A percentile compares a stretch with the other conserved stretches of the same genome.
These are phyloP conservation scores for Lissonota sp. DNA, from an alignment of 2,888 invertebrate species.

Conservation along the genomic window DNA sequence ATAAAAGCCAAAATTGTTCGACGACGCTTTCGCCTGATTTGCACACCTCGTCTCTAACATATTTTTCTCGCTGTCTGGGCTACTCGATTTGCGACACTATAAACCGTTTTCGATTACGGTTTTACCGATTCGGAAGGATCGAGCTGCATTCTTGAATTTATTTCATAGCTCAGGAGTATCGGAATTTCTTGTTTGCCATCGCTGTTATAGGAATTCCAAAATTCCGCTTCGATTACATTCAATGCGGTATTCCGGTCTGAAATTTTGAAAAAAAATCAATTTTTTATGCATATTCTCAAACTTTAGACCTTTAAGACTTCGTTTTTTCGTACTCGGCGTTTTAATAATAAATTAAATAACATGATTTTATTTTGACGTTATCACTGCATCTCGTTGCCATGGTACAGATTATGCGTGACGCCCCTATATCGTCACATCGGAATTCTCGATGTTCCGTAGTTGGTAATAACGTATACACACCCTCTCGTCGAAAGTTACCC, in stretches of 20 bases:
- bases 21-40: constrained; percentile 18
- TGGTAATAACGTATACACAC: neutral
- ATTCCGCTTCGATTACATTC: too few relatives aligned
- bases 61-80: neutral
- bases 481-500: constrained; percentile 1
- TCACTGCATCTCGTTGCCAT: constrained; percentile 20
- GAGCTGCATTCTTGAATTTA: neutral
- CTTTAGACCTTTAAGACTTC: neutral
- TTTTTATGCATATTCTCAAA: too few relatives aligned
- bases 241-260: too few relatives aligned
- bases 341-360: constrained; percentile 30
- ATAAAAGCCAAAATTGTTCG: constrained; percentile 36
- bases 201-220: too few relatives aligned
- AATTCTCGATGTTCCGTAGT: constrained; percentile 29
- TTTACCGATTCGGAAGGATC: neutral
- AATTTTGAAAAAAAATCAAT: too few relatives aligned
- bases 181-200: too few relatives aligned
- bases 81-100: neutral
- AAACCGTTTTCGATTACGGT: constrained; percentile 16
- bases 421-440: neutral
- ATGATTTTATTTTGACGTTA: constrained; percentile 46
- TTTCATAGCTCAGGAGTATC: neutral
- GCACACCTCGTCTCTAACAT: neutral
- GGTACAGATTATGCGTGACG: neutral
- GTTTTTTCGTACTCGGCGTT: constrained; percentile 1